These are phyloP conservation scores for Cheiracanthium punctorium DNA, from an alignment of 2,888 invertebrate species.

Conservation along the genomic window DNA sequence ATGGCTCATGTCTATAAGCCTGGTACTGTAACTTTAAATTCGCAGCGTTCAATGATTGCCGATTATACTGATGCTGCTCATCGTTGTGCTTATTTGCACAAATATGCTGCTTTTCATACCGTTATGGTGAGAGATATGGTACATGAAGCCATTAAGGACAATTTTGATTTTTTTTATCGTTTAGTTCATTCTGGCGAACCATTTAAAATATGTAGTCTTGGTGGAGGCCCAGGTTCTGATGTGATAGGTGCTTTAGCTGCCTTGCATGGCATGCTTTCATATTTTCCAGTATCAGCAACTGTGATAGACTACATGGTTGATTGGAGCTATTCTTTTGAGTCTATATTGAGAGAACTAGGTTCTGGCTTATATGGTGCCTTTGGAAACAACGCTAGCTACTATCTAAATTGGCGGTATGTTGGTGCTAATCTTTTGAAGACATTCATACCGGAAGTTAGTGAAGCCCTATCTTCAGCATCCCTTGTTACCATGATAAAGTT, in stretches of 20 bases:
- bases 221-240: constrained; percentile 51
- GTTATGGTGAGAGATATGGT: constrained; percentile 31
- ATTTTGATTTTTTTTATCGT: not conserved
- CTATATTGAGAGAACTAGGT: constrained; percentile 21
- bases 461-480: constrained; percentile 14
- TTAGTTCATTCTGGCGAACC: not conserved
- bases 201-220: constrained; percentile 31
- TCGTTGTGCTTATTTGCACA: constrained; percentile 49
- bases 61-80: constrained; percentile 41
- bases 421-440: constrained; percentile 26
- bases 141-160: not conserved
- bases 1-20: constrained; percentile 49
- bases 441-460: constrained; percentile 7
- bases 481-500: constrained; percentile 56
- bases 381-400: not conserved
- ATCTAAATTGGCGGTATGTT: constrained; percentile 29
- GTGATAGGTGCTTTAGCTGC: constrained; percentile 22
- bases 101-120: constrained; percentile 48
- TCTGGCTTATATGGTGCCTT: constrained; percentile 26
- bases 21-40: not conserved
- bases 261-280: not conserved
- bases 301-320: constrained; percentile 38
- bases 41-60: not conserved
- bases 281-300: not conserved
- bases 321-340: constrained; percentile 21